Evolutionary conservation across 2,888 invertebrate species (phyloP), one percentile per base, ranked within the genome.

Genomic region (Lepidocyrtoides sp.): DNA sequence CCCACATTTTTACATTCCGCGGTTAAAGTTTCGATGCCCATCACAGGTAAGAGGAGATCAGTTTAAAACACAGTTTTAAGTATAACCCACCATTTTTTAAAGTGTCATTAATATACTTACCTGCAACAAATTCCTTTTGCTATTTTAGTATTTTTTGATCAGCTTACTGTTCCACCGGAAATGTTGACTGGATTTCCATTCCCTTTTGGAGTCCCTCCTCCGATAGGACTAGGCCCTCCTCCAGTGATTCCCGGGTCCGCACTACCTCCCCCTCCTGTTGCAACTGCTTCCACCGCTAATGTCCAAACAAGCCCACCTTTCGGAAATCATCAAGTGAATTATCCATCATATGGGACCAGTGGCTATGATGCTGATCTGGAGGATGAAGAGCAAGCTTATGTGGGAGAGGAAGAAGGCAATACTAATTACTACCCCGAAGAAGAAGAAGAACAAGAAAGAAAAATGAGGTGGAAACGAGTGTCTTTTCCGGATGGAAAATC

Each of bases 21-120:
- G 12, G 60, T 92, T 0, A 93, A 93, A 84, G 60, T 93, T 12
- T 91, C 93, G 5, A 66, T 93, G 57, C 94, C 94, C 5, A 93
- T 93, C 7, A 93, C 94, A 51, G 84, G 93, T 93, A 86, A 90
- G 2, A 69, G 12, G 14, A 14, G 5, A 12, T 3, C 20, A 20
- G 5, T 1, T 17, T 29, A 72, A 41, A n/a, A n/a, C n/a, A n/a
- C n/a, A n/a, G n/a, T n/a, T n/a, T n/a, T n/a, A n/a, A n/a, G n/a
- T n/a, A n/a, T n/a, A n/a, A n/a, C n/a, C n/a, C n/a, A n/a, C n/a
- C n/a, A n/a, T n/a, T n/a, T n/a, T n/a, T n/a, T n/a, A n/a, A n/a
- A n/a, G n/a, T n/a, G n/a, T n/a, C n/a, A n/a, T n/a, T n/a, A n/a
- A n/a, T n/a, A n/a, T n/a, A n/a, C n/a, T n/a, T n/a, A n/a, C n/a